Evolutionary conservation across 2,797 vertebrate species (phyloP).

Genomic region (Smutsia gigantea): DNA sequence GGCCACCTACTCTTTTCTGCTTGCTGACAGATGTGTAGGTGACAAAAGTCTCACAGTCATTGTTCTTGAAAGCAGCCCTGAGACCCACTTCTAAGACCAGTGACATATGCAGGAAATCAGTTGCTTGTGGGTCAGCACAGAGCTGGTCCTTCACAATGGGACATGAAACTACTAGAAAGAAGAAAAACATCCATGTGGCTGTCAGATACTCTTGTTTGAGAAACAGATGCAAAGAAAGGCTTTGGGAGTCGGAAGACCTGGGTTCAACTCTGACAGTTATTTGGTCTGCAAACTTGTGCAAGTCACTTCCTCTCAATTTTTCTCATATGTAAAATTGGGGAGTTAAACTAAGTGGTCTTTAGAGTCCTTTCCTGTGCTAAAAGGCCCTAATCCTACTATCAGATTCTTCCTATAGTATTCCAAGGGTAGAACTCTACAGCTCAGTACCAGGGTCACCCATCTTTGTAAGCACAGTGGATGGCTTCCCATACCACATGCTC

Average conservation of each 20-base stretch:
- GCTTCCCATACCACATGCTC: neutral
- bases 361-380: neutral
- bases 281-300: neutral
- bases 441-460: neutral
- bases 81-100: constrained; percentile 62
- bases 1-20: constrained; percentile 74
- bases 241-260: neutral
- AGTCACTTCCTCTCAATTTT: neutral
- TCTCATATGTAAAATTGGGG: neutral
- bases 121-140: neutral
- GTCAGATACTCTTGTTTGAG: neutral
- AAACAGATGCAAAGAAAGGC: neutral
- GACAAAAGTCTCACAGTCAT: constrained; percentile 79
- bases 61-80: constrained; percentile 79
- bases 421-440: neutral
- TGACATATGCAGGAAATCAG: neutral
- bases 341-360: neutral
- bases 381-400: neutral
- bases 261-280: neutral
- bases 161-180: constrained; percentile 16
- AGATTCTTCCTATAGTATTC: neutral
- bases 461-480: neutral
- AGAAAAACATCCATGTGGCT: constrained; percentile 9
- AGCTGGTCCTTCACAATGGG: neutral
- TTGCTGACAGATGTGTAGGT: constrained; percentile 83